Base-by-base conservation (phyloP, 2,797 vertebrate genomes). In the Alauda arvensis region DNA sequence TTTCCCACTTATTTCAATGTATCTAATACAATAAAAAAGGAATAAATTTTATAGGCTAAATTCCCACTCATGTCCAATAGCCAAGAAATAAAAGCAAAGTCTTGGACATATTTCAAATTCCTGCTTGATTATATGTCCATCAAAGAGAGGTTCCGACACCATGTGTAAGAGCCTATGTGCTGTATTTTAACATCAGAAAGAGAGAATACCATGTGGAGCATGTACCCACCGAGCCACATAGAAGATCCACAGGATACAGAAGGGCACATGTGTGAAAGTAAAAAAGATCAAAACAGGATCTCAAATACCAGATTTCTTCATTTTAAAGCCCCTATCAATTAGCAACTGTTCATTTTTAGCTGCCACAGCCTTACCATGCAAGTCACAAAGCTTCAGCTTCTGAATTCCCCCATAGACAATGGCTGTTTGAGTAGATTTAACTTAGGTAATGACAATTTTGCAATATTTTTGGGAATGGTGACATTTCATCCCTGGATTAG, bases 231-330 rank as follows among this genome's bases (percentile, higher is more conserved):
- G 88, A 94, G 90, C 77, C 69, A 93, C 88, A 94, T 63, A 95
- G 94, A 95, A 94, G 93, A 95, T 93, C 92, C 94, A 93, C 95
- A 94, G 93, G 91, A 93, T 86, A 95, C 80, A 94, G 89, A 95
- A 82, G 66, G 26, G 80, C 85, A 92, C 78, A 93, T 77, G 88
- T 88, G 93, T 93, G 91, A 94, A 95, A 93, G 93, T 71, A 89
- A 81, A 95, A 93, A 93, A 95, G 93, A 95, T 95, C 80, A 95
- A 95, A 94, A 95, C 80, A 62, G 42, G 60, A 78, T 91, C 71
- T 95, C 89, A 84, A 40, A 92, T 83, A 81, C 65, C 88, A 83
- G 88, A 90, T 89, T 89, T 82, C 83, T 94, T 92, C 53, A 34
- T 93, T 94, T 93, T 89, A 84, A 94, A 94, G 77, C 88, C 80